Conservation (phyloP, 2,888 invertebrate genomes). For the Metopia argyrocephala region DNA sequence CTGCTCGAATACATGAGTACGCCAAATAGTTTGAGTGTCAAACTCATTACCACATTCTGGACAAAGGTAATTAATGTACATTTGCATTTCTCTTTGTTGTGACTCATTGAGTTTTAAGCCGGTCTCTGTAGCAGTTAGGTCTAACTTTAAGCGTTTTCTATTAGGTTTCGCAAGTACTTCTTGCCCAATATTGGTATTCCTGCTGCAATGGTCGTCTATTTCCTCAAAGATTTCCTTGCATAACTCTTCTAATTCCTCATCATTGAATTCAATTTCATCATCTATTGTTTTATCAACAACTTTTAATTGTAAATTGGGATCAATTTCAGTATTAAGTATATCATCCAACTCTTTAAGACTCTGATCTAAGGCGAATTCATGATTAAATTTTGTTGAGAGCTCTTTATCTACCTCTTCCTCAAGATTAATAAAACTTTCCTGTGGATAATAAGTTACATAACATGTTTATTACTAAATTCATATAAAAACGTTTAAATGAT, state of each 20-base stretch:
- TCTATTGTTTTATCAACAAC: background rate
- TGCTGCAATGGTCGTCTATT: constrained; percentile 27
- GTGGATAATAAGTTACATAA: background rate
- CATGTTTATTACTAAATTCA: background rate
- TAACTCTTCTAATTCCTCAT: constrained; percentile 65
- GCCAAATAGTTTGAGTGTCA: constrained; percentile 69
- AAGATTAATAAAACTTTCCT: constrained; percentile 71
- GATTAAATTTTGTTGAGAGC: constrained; percentile 48
- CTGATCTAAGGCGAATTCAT: constrained; percentile 71
- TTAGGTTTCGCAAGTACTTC: constrained; percentile 14
- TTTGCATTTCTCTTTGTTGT: constrained; percentile 65
- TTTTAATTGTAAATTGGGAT: constrained; percentile 11
- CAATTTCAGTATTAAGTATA: constrained; percentile 67
- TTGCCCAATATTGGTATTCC: background rate
- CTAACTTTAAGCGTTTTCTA: constrained; percentile 62
- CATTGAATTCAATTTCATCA: constrained; percentile 26
- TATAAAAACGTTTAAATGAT: background rate
- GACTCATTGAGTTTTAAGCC: constrained; percentile 22
- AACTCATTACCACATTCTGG: constrained; percentile 72
- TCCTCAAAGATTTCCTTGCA: constrained; percentile 71
- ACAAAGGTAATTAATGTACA: constrained; percentile 70
- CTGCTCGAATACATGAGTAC: constrained; percentile 71
- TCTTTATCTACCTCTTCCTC: constrained; percentile 61
- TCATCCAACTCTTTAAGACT: constrained; percentile 72
- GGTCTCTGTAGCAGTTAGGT: constrained; percentile 24